Evolutionary conservation across 37 sponge, comb jelly and placozoan genomes (phyloP).

Genomic region (Cladorhizidae sp.): DNA sequence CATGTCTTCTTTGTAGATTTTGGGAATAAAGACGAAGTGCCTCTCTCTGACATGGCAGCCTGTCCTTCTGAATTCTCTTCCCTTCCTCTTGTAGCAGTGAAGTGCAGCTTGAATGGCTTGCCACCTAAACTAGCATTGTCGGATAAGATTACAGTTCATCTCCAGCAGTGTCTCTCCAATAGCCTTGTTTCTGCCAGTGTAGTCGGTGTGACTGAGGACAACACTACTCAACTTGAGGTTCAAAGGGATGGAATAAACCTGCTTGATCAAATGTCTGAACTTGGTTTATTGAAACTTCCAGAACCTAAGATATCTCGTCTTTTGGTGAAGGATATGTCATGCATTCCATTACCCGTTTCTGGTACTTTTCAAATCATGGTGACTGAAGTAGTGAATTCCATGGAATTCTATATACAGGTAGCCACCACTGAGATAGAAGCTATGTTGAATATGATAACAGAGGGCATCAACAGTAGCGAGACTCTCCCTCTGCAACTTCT

Average conservation of each 20-base stretch:
- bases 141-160: too few species aligned
- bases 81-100: constrained; percentile 27
- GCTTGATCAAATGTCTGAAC: too few species aligned
- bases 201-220: background rate
- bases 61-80: constrained; percentile 5
- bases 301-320: too few species aligned
- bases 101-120: constrained; percentile 19
- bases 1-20: constrained; percentile 59
- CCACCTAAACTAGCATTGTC: background rate
- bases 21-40: constrained; percentile 48
- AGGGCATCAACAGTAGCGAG: background rate
- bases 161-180: background rate
- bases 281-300: too few species aligned
- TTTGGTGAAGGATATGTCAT: background rate
- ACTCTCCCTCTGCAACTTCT: background rate
- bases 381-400: constrained; percentile 23
- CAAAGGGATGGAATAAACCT: too few species aligned
- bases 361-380: constrained; percentile 7
- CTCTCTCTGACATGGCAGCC: constrained; percentile 13
- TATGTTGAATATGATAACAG: constrained; percentile 2
- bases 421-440: background rate
- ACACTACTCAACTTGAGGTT: too few species aligned
- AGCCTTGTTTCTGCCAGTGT: background rate
- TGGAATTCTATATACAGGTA: constrained; percentile 2
- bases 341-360: background rate